Evolutionary conservation across 2,113 vertebrate species (phyloP), one percentile per base, ranked within the genome.

Genomic region (Melanerpes formicivorus): DNA sequence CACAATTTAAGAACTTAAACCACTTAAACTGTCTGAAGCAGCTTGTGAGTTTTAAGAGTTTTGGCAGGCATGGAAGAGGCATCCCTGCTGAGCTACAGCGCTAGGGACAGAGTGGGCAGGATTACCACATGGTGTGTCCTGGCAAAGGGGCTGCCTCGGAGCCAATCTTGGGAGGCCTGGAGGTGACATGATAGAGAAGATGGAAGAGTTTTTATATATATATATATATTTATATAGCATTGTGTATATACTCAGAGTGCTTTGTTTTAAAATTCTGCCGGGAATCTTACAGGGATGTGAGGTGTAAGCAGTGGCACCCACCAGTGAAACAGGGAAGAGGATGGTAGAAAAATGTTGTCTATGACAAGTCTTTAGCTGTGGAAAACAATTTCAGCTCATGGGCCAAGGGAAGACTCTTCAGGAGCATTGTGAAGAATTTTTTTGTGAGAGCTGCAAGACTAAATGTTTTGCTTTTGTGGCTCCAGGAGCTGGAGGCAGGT

Each of bases 1-100:
- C 95, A 77, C 84, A 90, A 65, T 83, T 85, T 96, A 91, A 91
- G 89, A 91, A 77, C 84, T 94, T 96, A 96, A 97, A 94, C 85
- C 88, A 96, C 88, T 96, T 96, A 95, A 73, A 87, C 76, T 92
- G 59, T 90, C 78, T 0, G 55, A 67, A 93, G 94, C 72, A 79
- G 80, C 55, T 84, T 82, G 66, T 65, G 77, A 77, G 72, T 58
- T 67, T 3, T 62, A 78, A 26, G 83, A 19, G 32, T 88, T 91
- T 64, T 54, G 37, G 16, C 1, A 0, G 2, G 11, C 30, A 19
- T 74, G 37, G 60, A 37, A 60, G 78, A 32, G 26, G 63, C 34
- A 6, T 32, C 59, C 17, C 64, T 48, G 50, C 29, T 18, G 73
- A 52, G 54, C 48, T 75, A 63, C 42, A 8, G 32, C 42, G 30